Evolutionary conservation across 2,797 vertebrate species (phyloP).

Genomic region (Sebastes steindachneri): DNA sequence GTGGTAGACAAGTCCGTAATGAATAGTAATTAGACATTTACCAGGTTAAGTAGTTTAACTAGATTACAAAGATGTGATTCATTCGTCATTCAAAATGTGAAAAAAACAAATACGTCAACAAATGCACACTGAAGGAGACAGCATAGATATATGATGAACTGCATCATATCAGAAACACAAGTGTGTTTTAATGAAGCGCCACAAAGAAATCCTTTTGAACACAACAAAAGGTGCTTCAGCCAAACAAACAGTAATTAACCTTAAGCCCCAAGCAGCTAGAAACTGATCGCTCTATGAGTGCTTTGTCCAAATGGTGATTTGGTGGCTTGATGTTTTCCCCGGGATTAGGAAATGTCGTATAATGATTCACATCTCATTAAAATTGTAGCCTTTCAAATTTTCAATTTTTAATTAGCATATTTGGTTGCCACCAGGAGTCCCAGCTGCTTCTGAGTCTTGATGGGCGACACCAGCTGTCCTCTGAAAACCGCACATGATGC

Average conservation of each 20-base stretch:
- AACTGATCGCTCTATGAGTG: background rate
- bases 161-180: background rate
- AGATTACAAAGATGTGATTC: background rate
- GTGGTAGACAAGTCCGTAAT: background rate
- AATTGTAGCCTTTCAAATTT: constrained; percentile 41
- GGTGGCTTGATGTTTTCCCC: constrained; percentile 26
- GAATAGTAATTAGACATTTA: background rate
- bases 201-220: background rate
- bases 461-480: constrained; percentile 60
- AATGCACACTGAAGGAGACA: background rate
- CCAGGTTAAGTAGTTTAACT: background rate
- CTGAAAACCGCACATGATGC: constrained; percentile 23
- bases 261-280: background rate
- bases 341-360: constrained; percentile 41
- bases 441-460: constrained; percentile 61
- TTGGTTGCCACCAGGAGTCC: constrained; percentile 51
- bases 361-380: constrained; percentile 57
- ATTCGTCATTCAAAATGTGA: background rate
- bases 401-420: constrained; percentile 55
- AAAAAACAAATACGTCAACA: background rate
- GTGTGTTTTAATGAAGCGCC: background rate
- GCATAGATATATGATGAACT: background rate
- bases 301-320: constrained; percentile 18
- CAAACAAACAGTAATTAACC: constrained; percentile 13
- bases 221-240: background rate